Percentiles rank a stretch among this genome's conserved stretches.
phyloP scores from a whole-genome alignment of 2,888 invertebrate genomes.

The Ctenicera cuprea region DNA sequence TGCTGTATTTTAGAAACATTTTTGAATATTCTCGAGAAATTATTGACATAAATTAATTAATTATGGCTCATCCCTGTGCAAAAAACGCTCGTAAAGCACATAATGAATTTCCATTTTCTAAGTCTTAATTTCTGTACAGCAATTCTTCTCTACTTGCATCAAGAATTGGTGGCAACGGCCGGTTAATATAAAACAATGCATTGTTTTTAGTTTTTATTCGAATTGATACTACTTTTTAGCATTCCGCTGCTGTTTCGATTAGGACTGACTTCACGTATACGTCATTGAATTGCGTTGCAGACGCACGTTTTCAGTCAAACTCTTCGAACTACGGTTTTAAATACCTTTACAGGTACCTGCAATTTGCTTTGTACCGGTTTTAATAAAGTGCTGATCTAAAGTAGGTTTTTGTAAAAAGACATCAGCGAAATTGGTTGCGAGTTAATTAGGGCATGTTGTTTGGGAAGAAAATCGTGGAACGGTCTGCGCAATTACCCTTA shows the following conservation, averaged over 20 bases:
- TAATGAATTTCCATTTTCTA: too few relatives aligned
- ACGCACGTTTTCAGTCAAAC: not conserved
- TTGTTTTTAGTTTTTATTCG: conserved; percentile 29
- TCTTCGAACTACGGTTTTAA: not conserved
- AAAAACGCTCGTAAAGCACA: too few relatives aligned
- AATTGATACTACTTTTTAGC: conserved; percentile 30
- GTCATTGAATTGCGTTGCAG: not conserved
- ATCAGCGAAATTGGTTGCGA: too few relatives aligned
- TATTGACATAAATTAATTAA: too few relatives aligned
- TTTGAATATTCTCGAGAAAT: too few relatives aligned
- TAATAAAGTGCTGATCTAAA: too few relatives aligned
- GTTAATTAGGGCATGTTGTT: conserved; percentile 1
- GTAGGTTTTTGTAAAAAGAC: too few relatives aligned
- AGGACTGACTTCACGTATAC: conserved; percentile 20
- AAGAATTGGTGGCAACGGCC: conserved; percentile 16
- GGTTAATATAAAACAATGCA: conserved; percentile 30
- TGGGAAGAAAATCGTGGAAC: conserved; percentile 23
- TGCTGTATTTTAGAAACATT: too few relatives aligned
- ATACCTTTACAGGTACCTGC: too few relatives aligned
- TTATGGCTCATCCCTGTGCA: too few relatives aligned
- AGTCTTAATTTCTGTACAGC: too few relatives aligned
- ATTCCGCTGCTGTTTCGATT: conserved; percentile 4
- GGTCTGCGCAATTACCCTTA: conserved; percentile 34
- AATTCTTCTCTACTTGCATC: not conserved
- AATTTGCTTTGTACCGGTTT: too few relatives aligned